Percentiles rank a stretch among this genome's conserved stretches.
Evolutionary conservation across 1,140 invertebrate species (phyloP).

Genomic region (Rhyzopertha dominica): DNA sequence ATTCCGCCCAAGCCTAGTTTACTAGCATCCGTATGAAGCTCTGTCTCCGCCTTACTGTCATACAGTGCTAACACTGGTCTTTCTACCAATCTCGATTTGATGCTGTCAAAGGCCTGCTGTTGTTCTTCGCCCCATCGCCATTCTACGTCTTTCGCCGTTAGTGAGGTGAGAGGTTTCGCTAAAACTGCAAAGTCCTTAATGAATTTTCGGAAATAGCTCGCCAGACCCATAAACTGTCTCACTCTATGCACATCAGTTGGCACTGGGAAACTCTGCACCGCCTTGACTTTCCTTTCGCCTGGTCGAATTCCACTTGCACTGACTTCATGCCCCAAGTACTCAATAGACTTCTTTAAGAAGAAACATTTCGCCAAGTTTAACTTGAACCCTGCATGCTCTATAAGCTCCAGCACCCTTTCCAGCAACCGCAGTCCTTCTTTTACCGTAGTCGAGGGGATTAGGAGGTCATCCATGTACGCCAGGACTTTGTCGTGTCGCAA

Average conservation of each 20-base stretch:
- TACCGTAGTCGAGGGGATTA: constrained; percentile 23
- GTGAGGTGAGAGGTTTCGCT: constrained; percentile 28
- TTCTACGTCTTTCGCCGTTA: constrained; percentile 27
- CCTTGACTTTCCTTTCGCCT: constrained; percentile 32
- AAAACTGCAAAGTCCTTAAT: constrained; percentile 32
- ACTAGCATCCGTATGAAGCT: not conserved
- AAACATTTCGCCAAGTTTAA: constrained; percentile 36
- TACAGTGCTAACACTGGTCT: not conserved
- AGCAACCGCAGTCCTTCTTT: constrained; percentile 16
- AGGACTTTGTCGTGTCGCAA: constrained; percentile 13
- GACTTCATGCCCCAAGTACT: constrained; percentile 36
- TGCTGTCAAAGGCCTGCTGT: constrained; percentile 25
- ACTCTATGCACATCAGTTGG: constrained; percentile 35
- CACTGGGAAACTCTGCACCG: constrained; percentile 31
- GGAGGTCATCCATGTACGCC: constrained; percentile 25
- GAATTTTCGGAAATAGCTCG: constrained; percentile 41
- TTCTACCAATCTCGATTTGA: constrained; percentile 21
- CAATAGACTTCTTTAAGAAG: constrained; percentile 32
- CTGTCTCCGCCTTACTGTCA: not conserved
- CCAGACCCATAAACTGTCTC: constrained; percentile 38
- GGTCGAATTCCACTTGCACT: constrained; percentile 29
- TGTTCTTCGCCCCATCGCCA: constrained; percentile 27
- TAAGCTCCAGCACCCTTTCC: constrained; percentile 14
- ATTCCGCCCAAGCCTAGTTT: constrained; percentile 16
- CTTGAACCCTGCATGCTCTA: constrained; percentile 25